A percentile compares a stretch with the other conserved stretches of the same genome.
Conservation (phyloP, 2,888 invertebrate species). For the Palloptera scutellata region DNA sequence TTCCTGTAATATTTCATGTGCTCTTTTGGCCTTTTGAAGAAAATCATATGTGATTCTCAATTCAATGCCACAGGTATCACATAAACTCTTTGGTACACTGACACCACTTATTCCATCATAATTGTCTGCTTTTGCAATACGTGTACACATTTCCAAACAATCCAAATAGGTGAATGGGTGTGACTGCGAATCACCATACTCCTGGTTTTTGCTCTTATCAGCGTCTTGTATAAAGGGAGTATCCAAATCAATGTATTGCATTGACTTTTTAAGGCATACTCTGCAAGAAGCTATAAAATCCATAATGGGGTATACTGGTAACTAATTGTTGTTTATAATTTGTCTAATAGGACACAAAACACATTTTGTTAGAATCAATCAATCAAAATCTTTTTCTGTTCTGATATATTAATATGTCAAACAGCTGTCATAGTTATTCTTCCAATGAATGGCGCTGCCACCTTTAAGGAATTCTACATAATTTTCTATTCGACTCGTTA, state of each 20-base stretch:
- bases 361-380: too few species aligned
- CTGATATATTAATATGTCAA: too few species aligned
- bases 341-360: too few species aligned
- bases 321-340: too few species aligned
- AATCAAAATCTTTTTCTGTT: too few species aligned
- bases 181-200: too few species aligned
- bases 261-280: slow-evolving; percentile 44
- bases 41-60: slow-evolving; percentile 44
- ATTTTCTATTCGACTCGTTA: too few species aligned
- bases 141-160: slow-evolving; percentile 45
- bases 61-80: slow-evolving; percentile 41
- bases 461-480: too few species aligned
- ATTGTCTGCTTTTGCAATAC: slow-evolving; percentile 33
- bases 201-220: too few species aligned
- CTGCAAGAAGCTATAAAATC: slow-evolving; percentile 41
- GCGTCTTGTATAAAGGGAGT: slow-evolving; percentile 37
- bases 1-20: slow-evolving; percentile 39
- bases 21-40: slow-evolving; percentile 40
- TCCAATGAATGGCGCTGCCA: too few species aligned
- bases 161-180: slow-evolving; percentile 38
- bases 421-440: too few species aligned
- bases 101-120: slow-evolving; percentile 26
- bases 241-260: slow-evolving; percentile 44
- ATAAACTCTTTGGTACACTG: slow-evolving; percentile 38
- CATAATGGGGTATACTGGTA: neutral